phyloP scores from a whole-genome alignment of 1,140 invertebrate species.

The Penaeus vannamei region DNA sequence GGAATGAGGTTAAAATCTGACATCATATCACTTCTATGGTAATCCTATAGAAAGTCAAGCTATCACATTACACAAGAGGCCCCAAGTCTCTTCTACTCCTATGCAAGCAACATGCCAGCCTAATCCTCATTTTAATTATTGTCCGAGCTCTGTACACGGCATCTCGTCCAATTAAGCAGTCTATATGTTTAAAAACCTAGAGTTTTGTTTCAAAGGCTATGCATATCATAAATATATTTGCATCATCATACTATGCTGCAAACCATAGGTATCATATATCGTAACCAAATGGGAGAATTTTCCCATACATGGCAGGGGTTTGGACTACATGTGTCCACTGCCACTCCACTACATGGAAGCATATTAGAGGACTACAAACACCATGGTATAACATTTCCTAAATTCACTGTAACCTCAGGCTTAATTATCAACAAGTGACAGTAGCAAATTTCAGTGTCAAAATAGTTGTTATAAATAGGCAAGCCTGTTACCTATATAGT shows the following conservation, averaged over 20 bases:
- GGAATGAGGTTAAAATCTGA: conserved; percentile 19
- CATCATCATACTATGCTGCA: too few relatives aligned
- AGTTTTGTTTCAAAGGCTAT: conserved; percentile 1
- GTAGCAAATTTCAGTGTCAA: background rate
- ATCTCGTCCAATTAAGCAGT: background rate
- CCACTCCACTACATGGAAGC: too few relatives aligned
- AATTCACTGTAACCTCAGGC: background rate
- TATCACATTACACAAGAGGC: conserved; percentile 4
- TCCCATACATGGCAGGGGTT: too few relatives aligned
- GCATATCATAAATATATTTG: background rate
- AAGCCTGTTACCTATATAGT: conserved; percentile 23
- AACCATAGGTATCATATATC: too few relatives aligned
- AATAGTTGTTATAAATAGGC: conserved; percentile 33
- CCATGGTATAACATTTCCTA: background rate
- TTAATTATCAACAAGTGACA: conserved; percentile 23
- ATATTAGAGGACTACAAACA: too few relatives aligned
- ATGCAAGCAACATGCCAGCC: conserved; percentile 25
- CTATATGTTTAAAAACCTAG: conserved; percentile 22
- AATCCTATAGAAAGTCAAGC: conserved; percentile 29
- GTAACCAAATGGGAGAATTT: too few relatives aligned
- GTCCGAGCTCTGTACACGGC: background rate
- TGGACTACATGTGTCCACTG: too few relatives aligned
- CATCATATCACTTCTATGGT: background rate
- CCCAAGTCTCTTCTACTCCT: conserved; percentile 18
- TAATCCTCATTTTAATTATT: conserved; percentile 27